Conservation (phyloP, 2,888 invertebrate species). For the Diaphora mendica region DNA sequence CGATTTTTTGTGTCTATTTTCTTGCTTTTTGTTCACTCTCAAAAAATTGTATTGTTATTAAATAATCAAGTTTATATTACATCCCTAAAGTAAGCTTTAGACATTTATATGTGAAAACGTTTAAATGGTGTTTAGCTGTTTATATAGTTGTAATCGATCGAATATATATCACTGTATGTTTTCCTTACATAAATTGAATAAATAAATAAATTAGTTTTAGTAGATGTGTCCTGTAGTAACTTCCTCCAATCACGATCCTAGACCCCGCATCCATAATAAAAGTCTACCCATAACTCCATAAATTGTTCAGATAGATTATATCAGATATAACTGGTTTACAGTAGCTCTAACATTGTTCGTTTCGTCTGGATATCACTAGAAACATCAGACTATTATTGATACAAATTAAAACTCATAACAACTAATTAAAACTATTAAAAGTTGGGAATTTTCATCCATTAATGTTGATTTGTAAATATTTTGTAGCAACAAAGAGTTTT, state of each 20-base stretch:
- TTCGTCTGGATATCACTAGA: constrained; percentile 29
- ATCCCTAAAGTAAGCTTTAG: no score
- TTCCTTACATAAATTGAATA: no score
- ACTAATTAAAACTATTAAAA: constrained; percentile 27
- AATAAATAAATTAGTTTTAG: no score
- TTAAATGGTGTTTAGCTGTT: no score
- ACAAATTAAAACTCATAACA: constrained; percentile 25
- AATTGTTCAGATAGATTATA: constrained; percentile 33
- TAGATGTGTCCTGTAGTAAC: no score
- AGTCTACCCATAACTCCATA: constrained; percentile 18
- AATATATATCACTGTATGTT: no score
- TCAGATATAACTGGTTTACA: constrained; percentile 21
- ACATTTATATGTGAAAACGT: no score
- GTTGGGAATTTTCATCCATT: neutral
- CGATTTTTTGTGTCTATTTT: no score
- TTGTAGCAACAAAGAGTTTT: neutral
- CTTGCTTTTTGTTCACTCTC: no score
- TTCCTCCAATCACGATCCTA: neutral
- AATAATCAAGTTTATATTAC: no score
- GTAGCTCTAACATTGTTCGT: constrained; percentile 20
- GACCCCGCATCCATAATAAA: constrained; percentile 7
- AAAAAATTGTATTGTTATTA: no score
- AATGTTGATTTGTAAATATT: neutral
- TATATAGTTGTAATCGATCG: no score
- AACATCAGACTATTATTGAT: constrained; percentile 18